phyloP scores from a whole-genome alignment of 2,888 invertebrate species.

The Taphrorychus bicolor region DNA sequence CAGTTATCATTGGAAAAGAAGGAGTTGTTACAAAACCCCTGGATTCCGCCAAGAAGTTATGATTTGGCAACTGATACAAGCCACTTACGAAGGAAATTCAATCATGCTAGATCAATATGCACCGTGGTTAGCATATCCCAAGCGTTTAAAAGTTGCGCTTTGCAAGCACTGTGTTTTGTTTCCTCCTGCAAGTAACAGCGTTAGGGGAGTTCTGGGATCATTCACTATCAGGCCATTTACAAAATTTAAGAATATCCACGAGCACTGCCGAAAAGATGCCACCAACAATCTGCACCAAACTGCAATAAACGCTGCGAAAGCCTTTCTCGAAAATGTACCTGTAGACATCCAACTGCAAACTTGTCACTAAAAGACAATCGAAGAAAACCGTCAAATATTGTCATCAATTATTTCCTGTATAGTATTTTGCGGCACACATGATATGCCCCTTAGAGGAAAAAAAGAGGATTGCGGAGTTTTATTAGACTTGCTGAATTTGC shows the following conservation, averaged over 20 bases:
- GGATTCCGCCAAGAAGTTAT: conserved; percentile 28
- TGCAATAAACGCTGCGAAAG: conserved; percentile 26
- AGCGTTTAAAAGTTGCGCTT: conserved; percentile 10
- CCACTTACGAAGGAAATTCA: conserved; percentile 44
- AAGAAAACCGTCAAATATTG: conserved; percentile 34
- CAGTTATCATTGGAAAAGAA: conserved; percentile 31
- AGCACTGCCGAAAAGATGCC: conserved; percentile 39
- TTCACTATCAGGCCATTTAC: conserved; percentile 14
- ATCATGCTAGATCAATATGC: conserved; percentile 27
- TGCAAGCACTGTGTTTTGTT: conserved; percentile 22
- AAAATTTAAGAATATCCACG: conserved; percentile 24
- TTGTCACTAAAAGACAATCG: conserved; percentile 23
- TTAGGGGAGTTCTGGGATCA: conserved; percentile 10
- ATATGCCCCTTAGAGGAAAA: too few species aligned
- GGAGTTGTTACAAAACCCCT: conserved; percentile 39
- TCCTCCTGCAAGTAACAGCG: neutral
- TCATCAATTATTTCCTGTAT: conserved; percentile 36
- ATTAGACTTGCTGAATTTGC: conserved; percentile 27
- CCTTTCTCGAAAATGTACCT: conserved; percentile 23
- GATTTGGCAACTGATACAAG: conserved; percentile 38
- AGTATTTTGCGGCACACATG: conserved; percentile 32
- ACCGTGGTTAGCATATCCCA: conserved; percentile 17
- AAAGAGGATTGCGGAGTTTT: too few species aligned
- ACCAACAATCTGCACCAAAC: conserved; percentile 18
- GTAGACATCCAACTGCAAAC: conserved; percentile 25